Percentiles rank a stretch among this genome's conserved stretches.
phyloP scores from a whole-genome alignment of 2,113 vertebrate genomes.

The Anguilla japonica region DNA sequence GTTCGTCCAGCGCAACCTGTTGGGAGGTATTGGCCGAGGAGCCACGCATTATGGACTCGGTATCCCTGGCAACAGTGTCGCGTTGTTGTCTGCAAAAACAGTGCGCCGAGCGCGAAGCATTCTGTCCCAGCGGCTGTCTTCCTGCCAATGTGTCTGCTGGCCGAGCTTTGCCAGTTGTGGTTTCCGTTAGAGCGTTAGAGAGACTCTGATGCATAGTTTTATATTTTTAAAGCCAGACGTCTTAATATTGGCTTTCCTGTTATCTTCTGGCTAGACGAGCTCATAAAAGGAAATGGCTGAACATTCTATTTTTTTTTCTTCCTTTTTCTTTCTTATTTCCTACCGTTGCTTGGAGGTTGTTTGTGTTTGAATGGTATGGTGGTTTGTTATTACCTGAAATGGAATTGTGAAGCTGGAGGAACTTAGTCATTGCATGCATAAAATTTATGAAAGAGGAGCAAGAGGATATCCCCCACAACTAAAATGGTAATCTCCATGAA shows the following conservation, averaged over 20 bases:
- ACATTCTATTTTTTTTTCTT: conserved; percentile 20
- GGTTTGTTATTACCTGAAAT: background rate
- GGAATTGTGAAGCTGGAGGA: background rate
- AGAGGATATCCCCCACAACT: background rate
- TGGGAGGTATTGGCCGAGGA: background rate
- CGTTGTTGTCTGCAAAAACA: background rate
- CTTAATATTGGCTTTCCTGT: conserved; percentile 64
- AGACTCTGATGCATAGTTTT: conserved; percentile 35
- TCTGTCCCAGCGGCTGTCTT: background rate
- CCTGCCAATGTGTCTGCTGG: background rate
- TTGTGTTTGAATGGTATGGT: background rate
- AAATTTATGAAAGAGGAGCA: background rate
- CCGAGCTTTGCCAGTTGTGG: conserved; percentile 36
- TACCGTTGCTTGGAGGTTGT: background rate
- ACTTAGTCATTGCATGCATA: background rate
- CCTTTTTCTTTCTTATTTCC: background rate
- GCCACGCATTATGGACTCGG: background rate
- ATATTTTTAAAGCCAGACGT: conserved; percentile 51
- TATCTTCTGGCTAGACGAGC: conserved; percentile 60
- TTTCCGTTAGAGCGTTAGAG: conserved; percentile 52
- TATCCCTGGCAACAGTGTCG: background rate
- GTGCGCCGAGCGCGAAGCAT: background rate
- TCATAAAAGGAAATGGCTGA: conserved; percentile 61
- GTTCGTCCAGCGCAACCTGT: background rate
- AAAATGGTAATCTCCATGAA: background rate